phyloP scores from a whole-genome alignment of 2,797 vertebrate species.

The Urosaurus nigricauda region DNA sequence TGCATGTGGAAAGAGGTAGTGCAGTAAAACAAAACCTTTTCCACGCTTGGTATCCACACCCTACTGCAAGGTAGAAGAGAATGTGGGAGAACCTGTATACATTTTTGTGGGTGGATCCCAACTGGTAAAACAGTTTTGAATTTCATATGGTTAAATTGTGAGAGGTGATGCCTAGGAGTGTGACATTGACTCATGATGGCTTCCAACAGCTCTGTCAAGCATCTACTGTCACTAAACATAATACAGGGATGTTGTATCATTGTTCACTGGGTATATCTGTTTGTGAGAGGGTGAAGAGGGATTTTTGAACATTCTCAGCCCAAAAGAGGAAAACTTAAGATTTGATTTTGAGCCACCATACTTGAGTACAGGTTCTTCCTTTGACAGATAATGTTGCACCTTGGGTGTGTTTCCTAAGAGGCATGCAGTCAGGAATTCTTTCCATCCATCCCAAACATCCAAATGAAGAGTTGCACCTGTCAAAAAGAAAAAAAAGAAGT shows the following conservation, averaged over 20 bases:
- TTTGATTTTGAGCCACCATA: constrained; percentile 36
- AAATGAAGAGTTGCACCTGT: constrained; percentile 69
- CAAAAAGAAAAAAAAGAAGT: constrained; percentile 22
- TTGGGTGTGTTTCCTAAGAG: constrained; percentile 74
- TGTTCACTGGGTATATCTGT: background rate
- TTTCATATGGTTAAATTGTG: no score
- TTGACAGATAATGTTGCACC: constrained; percentile 74
- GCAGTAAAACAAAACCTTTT: background rate
- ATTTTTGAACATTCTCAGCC: background rate
- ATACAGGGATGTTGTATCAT: background rate
- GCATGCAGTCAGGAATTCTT: constrained; percentile 79
- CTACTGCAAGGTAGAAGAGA: background rate
- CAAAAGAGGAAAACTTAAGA: background rate
- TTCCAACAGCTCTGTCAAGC: background rate
- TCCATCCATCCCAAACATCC: constrained; percentile 80
- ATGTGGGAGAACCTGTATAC: background rate
- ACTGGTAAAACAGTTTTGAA: background rate
- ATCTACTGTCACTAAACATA: background rate
- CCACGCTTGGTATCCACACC: background rate
- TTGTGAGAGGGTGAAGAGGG: background rate
- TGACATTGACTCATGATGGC: background rate
- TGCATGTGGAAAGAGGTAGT: background rate
- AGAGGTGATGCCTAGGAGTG: background rate
- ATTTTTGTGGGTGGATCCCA: background rate
- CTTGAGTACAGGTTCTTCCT: constrained; percentile 75